Percentiles rank a stretch among this genome's conserved stretches.
phyloP scores from a whole-genome alignment of 2,888 invertebrate genomes.

The Heterodera filipjevi region DNA sequence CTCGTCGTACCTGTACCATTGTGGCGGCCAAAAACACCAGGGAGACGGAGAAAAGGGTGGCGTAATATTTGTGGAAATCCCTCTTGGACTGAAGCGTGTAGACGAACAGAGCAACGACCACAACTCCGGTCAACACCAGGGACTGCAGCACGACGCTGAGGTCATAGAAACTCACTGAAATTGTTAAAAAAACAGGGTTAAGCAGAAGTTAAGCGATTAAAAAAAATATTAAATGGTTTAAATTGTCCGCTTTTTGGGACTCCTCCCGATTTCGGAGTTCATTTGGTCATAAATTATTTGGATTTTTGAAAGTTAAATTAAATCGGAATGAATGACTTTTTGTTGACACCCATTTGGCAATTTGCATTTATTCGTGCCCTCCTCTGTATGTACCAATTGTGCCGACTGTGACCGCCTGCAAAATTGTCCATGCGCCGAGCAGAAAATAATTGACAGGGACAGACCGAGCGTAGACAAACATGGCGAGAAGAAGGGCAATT shows the following conservation, averaged over 20 bases:
- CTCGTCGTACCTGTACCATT: slow-evolving; percentile 71
- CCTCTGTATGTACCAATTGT: slow-evolving; percentile 70
- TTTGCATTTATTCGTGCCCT: too few relatives aligned
- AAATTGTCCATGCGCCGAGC: slow-evolving; percentile 77
- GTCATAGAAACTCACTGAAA: slow-evolving; percentile 78
- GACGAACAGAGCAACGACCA: slow-evolving; percentile 77
- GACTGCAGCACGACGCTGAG: slow-evolving; percentile 79
- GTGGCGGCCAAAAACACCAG: slow-evolving; percentile 75
- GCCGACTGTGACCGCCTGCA: slow-evolving; percentile 80
- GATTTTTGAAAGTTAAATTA: too few relatives aligned
- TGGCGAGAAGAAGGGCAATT: slow-evolving; percentile 74
- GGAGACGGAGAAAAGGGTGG: slow-evolving; percentile 66
- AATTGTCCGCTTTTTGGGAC: too few relatives aligned
- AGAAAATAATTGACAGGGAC: slow-evolving; percentile 81
- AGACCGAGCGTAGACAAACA: slow-evolving; percentile 78
- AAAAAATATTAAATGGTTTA: neutral
- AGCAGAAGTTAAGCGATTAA: neutral
- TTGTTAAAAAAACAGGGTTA: slow-evolving; percentile 12
- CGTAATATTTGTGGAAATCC: slow-evolving; percentile 79
- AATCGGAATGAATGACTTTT: too few relatives aligned
- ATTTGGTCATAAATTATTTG: too few relatives aligned
- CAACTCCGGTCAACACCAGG: slow-evolving; percentile 77
- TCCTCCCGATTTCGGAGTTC: too few relatives aligned
- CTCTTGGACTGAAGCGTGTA: slow-evolving; percentile 83
- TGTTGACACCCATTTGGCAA: too few relatives aligned